phyloP scores from a whole-genome alignment of 2,797 vertebrate genomes.

The Leuciscus waleckii region DNA sequence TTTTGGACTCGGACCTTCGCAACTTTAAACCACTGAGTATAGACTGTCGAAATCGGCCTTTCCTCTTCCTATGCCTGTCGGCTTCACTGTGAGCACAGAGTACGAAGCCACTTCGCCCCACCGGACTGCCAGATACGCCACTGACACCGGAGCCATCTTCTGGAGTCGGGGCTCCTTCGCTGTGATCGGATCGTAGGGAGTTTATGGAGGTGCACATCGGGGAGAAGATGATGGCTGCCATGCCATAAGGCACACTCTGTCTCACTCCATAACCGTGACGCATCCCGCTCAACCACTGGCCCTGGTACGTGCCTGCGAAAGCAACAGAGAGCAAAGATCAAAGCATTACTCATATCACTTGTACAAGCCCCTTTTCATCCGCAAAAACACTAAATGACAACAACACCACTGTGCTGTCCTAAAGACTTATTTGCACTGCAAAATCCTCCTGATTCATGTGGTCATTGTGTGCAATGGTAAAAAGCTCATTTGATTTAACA shows the following conservation, averaged over 20 bases:
- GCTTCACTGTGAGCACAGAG: conserved; percentile 91
- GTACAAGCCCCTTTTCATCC: background rate
- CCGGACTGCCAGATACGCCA: conserved; percentile 82
- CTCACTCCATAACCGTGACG: conserved; percentile 96
- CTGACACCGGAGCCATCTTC: conserved; percentile 80
- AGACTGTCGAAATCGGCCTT: conserved; percentile 94
- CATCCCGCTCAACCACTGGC: conserved; percentile 96
- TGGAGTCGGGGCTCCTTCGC: conserved; percentile 79
- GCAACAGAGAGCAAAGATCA: conserved; percentile 38
- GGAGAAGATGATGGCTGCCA: conserved; percentile 98
- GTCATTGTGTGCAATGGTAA: background rate
- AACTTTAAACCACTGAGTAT: conserved; percentile 95
- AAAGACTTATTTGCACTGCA: background rate
- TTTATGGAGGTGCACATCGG: conserved; percentile 98
- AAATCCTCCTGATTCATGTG: background rate
- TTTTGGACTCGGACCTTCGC: conserved; percentile 96
- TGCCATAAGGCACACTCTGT: conserved; percentile 97
- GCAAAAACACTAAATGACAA: background rate
- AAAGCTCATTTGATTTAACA: background rate
- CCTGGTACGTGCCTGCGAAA: conserved; percentile 91
- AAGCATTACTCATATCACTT: background rate
- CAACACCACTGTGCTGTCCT: background rate
- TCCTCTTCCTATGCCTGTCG: conserved; percentile 91
- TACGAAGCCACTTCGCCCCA: conserved; percentile 93
- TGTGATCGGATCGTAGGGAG: conserved; percentile 96